These are phyloP conservation scores for Cephus cinctus DNA, from an alignment of 1,140 invertebrate species.

Conservation along the genomic window DNA sequence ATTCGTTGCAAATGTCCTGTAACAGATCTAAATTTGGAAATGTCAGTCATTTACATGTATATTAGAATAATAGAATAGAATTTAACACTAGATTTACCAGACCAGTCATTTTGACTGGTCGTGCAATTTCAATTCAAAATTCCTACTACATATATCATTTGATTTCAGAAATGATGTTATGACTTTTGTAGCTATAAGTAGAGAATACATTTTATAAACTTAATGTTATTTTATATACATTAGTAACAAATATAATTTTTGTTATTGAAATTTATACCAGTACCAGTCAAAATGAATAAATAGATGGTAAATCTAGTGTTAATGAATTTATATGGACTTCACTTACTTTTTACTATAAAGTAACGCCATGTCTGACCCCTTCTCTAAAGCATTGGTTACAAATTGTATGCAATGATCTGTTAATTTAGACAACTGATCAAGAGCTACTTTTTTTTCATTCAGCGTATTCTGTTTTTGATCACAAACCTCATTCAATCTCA, in stretches of 20 bases:
- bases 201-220: too few relatives aligned
- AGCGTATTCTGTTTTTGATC: slow-evolving; percentile 80
- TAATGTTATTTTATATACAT: too few relatives aligned
- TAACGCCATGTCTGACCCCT: slow-evolving; percentile 80
- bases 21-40: slow-evolving; percentile 47
- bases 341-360: slow-evolving; percentile 80
- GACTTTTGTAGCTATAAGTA: too few relatives aligned
- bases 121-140: too few relatives aligned
- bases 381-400: slow-evolving; percentile 73
- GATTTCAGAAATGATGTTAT: slow-evolving; percentile 4
- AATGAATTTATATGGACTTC: too few relatives aligned
- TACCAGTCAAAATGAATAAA: too few relatives aligned
- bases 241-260: too few relatives aligned
- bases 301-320: too few relatives aligned
- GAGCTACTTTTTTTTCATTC: slow-evolving; percentile 77
- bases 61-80: not conserved
- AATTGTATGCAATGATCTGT: slow-evolving; percentile 86
- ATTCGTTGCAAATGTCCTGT: slow-evolving; percentile 75
- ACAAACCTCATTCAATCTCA: slow-evolving; percentile 78
- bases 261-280: too few relatives aligned
- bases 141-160: slow-evolving; percentile 14
- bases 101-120: too few relatives aligned
- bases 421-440: slow-evolving; percentile 75
- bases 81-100: too few relatives aligned
- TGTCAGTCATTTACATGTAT: slow-evolving; percentile 2